Evolutionary conservation across 2,113 vertebrate genomes (phyloP).

Genomic region (Mesitornis unicolor): DNA sequence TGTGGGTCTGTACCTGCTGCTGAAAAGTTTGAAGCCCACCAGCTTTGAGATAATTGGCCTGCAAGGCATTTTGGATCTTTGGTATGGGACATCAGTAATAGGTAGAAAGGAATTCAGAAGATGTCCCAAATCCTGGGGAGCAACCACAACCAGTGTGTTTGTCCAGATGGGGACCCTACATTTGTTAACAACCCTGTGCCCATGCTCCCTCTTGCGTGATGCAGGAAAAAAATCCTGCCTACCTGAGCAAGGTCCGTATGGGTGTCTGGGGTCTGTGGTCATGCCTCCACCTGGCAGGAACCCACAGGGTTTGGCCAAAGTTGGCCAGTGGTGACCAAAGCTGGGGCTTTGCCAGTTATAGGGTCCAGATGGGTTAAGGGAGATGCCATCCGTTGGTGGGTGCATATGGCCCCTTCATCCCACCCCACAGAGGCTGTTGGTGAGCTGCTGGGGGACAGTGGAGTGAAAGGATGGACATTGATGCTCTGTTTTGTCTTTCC

Average conservation of each 20-base stretch:
- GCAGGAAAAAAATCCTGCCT: neutral
- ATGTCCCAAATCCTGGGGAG: neutral
- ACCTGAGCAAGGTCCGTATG: neutral
- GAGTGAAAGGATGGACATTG: neutral
- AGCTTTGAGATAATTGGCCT: neutral
- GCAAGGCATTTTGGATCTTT: neutral
- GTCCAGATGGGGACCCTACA: neutral
- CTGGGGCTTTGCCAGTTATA: neutral
- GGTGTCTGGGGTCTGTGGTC: neutral
- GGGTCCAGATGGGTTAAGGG: neutral
- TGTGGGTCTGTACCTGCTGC: neutral
- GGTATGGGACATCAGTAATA: neutral
- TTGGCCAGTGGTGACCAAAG: neutral
- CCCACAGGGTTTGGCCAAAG: neutral
- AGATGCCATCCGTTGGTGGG: neutral
- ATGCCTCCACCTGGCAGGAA: neutral
- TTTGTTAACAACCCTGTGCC: neutral
- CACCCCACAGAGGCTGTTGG: no score
- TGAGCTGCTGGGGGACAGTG: neutral
- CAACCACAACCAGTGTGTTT: neutral
- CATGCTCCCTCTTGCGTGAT: neutral
- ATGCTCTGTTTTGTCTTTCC: neutral
- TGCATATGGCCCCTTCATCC: fast-evolving
- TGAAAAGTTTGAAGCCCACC: neutral
- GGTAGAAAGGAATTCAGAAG: neutral